Conservation (phyloP, 2,797 vertebrate species). For the Thripadectes ignobilis region DNA sequence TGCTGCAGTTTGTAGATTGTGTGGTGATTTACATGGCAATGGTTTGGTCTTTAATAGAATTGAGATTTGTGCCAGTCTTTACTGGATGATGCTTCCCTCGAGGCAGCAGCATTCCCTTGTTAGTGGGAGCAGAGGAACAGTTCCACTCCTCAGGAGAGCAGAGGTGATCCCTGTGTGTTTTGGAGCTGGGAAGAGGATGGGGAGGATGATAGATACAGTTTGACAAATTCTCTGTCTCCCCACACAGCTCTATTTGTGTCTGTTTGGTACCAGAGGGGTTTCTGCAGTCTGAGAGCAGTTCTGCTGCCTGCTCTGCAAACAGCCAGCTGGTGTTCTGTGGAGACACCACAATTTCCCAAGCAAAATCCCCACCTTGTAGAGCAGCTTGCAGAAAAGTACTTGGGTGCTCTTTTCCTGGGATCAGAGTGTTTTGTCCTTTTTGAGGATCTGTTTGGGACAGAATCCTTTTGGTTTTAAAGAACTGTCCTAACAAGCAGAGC, state of each 20-base stretch:
- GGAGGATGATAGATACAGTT: too few species aligned
- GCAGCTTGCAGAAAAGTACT: neutral
- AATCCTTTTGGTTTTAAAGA: neutral
- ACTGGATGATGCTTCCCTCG: rapidly evolving
- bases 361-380: neutral
- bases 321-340: neutral
- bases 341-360: neutral
- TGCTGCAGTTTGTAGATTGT: neutral
- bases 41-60: rapidly evolving
- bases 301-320: neutral
- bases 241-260: rapidly evolving
- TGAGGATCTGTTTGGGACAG: neutral
- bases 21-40: neutral
- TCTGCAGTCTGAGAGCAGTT: neutral
- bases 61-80: neutral
- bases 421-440: neutral
- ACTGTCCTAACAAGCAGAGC: neutral
- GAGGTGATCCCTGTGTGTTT: rapidly evolving
- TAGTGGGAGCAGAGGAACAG: neutral
- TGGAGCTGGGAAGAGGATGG: neutral
- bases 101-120: rapidly evolving
- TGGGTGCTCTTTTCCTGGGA: neutral
- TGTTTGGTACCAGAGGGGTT: neutral
- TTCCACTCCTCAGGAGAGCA: rapidly evolving
- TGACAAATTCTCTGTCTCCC: neutral